Conservation (phyloP, 2,888 invertebrate species). For the Hypselothyrea guttata region DNA sequence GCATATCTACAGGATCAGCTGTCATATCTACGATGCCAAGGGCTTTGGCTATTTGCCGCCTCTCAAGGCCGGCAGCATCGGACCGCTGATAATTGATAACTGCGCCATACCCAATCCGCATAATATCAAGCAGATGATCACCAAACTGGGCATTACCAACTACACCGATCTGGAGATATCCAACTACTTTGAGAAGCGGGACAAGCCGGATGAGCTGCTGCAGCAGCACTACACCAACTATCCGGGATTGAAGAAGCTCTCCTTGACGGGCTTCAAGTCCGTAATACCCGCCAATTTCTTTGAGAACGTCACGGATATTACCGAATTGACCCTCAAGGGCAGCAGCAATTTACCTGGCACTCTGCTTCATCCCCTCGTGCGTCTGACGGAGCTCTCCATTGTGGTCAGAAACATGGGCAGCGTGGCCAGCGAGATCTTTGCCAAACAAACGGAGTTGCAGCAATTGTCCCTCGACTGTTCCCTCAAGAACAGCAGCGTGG, state of each 20-base stretch:
- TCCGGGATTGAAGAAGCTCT: conserved; percentile 46
- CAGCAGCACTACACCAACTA: conserved; percentile 60
- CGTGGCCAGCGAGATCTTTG: conserved; percentile 59
- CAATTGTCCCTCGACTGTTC: conserved; percentile 56
- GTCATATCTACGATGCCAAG: conserved; percentile 57
- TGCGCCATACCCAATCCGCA: conserved; percentile 59
- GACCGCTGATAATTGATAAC: conserved; percentile 45
- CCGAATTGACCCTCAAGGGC: conserved; percentile 50
- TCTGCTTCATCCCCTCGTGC: conserved; percentile 49
- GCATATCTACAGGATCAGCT: conserved; percentile 49
- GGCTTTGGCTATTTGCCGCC: conserved; percentile 63
- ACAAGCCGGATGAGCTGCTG: conserved; percentile 53
- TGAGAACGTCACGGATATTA: conserved; percentile 48
- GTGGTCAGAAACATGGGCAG: conserved; percentile 56
- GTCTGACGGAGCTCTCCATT: conserved; percentile 47
- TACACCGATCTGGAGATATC: conserved; percentile 55
- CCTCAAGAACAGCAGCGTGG: conserved; percentile 60
- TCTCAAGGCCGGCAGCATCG: conserved; percentile 51
- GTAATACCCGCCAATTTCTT: conserved; percentile 48
- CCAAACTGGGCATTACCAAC: conserved; percentile 53
- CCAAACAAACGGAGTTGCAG: conserved; percentile 49
- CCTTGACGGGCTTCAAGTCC: conserved; percentile 51
- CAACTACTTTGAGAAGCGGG: conserved; percentile 58
- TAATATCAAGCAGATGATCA: conserved; percentile 47
- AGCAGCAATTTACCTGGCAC: conserved; percentile 52